These are phyloP conservation scores for Lottia gigantea DNA, from an alignment of 2,888 invertebrate species.

Conservation along the genomic window DNA sequence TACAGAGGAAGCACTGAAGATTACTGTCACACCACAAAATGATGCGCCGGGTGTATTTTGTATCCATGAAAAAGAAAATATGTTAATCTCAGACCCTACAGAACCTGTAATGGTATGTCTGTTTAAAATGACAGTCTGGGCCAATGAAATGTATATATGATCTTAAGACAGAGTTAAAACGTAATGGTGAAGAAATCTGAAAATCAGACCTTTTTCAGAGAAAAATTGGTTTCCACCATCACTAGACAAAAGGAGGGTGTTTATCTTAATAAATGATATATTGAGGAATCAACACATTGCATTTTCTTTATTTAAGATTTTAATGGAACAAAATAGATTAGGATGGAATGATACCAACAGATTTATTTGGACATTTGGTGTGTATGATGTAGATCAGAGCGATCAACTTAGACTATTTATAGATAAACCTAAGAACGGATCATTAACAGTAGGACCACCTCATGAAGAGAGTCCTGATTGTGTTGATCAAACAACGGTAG, in stretches of 20 bases:
- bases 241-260: too few species aligned
- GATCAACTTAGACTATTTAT: constrained; percentile 13
- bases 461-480: neutral
- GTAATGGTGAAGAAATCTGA: too few species aligned
- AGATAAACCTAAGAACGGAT: constrained; percentile 8
- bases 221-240: too few species aligned
- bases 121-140: too few species aligned
- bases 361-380: constrained; percentile 1
- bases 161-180: too few species aligned
- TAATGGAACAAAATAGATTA: constrained; percentile 13
- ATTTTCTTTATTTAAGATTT: too few species aligned
- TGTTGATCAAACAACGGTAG: neutral
- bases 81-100: constrained; percentile 33
- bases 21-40: too few species aligned
- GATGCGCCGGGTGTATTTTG: constrained; percentile 37
- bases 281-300: too few species aligned
- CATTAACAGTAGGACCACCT: neutral
- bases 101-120: constrained; percentile 31
- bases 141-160: too few species aligned
- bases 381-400: constrained; percentile 15
- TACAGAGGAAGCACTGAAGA: constrained; percentile 28
- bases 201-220: too few species aligned
- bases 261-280: too few species aligned
- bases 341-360: neutral
- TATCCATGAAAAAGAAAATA: constrained; percentile 23